These are phyloP conservation scores for Apostichopus californicus DNA, from an alignment of 35 echinoderm and acorn worm genomes.

Conservation along the genomic window DNA sequence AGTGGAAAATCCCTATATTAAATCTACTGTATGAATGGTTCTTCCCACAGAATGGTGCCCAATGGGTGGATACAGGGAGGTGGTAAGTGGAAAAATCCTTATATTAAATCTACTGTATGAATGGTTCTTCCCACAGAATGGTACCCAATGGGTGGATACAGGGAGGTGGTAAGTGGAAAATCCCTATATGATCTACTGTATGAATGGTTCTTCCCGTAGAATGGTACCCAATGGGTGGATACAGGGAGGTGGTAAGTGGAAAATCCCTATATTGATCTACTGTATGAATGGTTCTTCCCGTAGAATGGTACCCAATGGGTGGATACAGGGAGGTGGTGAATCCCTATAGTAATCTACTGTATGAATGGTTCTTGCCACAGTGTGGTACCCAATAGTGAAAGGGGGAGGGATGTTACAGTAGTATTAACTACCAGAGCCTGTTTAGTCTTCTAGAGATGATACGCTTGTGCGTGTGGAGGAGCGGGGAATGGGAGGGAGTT, in stretches of 20 bases:
- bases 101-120: slow-evolving; percentile 61
- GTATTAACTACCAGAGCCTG: no score
- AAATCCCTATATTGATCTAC: no score
- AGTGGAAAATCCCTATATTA: slow-evolving; percentile 63
- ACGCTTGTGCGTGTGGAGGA: no score
- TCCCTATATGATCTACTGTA: slow-evolving; percentile 50
- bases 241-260: slow-evolving; percentile 89
- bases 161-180: slow-evolving; percentile 82
- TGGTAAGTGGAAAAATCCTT: slow-evolving; percentile 72
- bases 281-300: slow-evolving; percentile 15
- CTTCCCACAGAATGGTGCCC: slow-evolving; percentile 86
- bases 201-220: slow-evolving; percentile 68
- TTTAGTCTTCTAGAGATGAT: no score
- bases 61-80: slow-evolving; percentile 98
- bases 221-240: slow-evolving; percentile 94
- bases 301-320: slow-evolving; percentile 96
- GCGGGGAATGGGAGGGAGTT: no score
- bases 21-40: slow-evolving; percentile 67
- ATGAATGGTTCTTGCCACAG: slow-evolving; percentile 73
- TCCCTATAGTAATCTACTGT: slow-evolving; percentile 47
- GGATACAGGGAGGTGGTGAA: slow-evolving; percentile 98
- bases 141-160: slow-evolving; percentile 99
- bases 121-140: slow-evolving; percentile 78
- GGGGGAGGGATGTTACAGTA: no score
- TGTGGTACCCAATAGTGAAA: slow-evolving; percentile 77